Base-by-base conservation (phyloP, 2,797 vertebrate species). In the Emydoidea blandingii region DNA sequence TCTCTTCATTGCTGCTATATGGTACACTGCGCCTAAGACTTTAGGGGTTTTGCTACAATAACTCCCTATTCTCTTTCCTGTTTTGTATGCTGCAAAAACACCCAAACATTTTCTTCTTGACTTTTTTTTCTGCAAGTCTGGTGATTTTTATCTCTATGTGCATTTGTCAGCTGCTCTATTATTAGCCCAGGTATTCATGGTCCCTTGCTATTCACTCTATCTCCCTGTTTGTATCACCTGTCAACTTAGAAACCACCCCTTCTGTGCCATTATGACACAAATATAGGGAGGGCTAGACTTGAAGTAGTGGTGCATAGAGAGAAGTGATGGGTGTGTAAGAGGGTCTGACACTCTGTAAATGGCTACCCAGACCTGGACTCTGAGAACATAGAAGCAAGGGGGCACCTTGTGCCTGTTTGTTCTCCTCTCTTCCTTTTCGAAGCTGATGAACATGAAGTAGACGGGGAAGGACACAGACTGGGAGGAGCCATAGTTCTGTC, bases 211-310 rank as follows among this genome's bases (percentile, higher is more conserved):
- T 79, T 86, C 91, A 72, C 47, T 78, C 50, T 29, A 86, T 72
- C 79, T 90, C 83, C 81, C 92, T 92, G 92, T 49, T 78, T 78
- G 41, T 41, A 68, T 68, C 49, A 79, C 76, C 83, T 91, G 57
- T 78, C 92, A 88, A 79, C 86, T 86, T 31, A 72, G 56, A 90
- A 74, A 52, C 65, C 49, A 14, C 18, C 12, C 87, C 56, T 90
- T n/a, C 90, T 82, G 68, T 76, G 74, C 8, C 65, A 65, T 2
- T 11, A 80, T 15, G 41, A 81, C 65, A 81, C 50, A 85, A 86
- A 88, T 41, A n/a, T 21, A 59, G 6, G 15, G 56, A 8, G 23
- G 37, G 83, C 53, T 34, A 54, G 12, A 76, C 79, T 68, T 15
- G 37, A 78, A 44, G 59, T 78, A 57, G 31, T 83, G 62, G 41